Evolutionary conservation across 2,113 vertebrate species (phyloP), one percentile per base, ranked within the genome.

Genomic region (Heliornis fulica): DNA sequence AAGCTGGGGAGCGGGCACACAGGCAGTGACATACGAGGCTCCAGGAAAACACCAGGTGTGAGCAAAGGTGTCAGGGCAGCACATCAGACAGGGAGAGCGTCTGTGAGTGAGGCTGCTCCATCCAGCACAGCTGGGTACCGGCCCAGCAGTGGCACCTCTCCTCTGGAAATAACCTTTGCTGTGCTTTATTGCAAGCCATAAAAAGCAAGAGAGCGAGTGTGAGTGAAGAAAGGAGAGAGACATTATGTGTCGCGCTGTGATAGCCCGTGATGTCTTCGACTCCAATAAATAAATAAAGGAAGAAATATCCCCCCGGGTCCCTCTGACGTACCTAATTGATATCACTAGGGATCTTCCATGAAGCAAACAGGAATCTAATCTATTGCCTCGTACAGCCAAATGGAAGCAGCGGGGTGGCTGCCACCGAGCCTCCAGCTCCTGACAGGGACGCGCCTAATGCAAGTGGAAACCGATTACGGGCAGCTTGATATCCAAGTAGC

Each of bases 321-420:
- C 87, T 68, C 53, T 94, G 95, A 97, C 96, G 90, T 50, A 57
- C 71, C 96, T 97, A 97, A 97, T 92, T 94, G 94, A 86, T 97
- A 93, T 96, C 97, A 84, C 97, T 91, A 56, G 97, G 90, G 95
- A 81, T 89, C 91, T n/a, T 92, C 96, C 82, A 38, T 85, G 96
- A 71, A 97, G 97, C 97, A 97, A 97, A 96, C 92, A 91, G 96
- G 94, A 97, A 96, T 97, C 93, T 95, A 96, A 98, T 97, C 97
- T 95, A 93, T 86, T 32, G 94, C 92, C 97, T 96, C 32, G 2
- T 86, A 86, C 92, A 89, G 96, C 89, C 91, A 94, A 97, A 89
- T 96, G 97, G 94, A 96, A 97, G 94, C 97, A 97, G 97, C 92
- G 2, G 98, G 96, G 89, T 40, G 83, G 77, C 96, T 92, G 64